A percentile compares a stretch with the other conserved stretches of the same genome.
These are phyloP conservation scores for Amphibalanus amphitrite DNA, from an alignment of 1,140 invertebrate species.

Conservation along the genomic window DNA sequence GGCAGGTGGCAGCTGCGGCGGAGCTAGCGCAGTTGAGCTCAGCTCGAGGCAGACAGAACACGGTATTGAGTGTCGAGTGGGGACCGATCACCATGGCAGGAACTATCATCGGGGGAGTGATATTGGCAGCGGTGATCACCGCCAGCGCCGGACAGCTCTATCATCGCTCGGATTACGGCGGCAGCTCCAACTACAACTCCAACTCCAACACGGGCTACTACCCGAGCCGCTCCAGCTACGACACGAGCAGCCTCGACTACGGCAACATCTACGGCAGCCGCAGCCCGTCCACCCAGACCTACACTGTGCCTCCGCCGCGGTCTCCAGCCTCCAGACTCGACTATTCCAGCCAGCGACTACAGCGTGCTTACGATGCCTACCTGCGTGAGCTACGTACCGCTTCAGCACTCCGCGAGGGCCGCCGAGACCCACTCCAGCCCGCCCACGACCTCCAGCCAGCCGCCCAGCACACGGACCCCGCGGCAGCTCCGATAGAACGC, in stretches of 20 bases:
- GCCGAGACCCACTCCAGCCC: too few relatives aligned
- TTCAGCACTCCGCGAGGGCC: background rate
- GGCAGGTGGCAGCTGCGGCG: too few relatives aligned
- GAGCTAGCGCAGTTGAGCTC: too few relatives aligned
- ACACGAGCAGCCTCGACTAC: background rate
- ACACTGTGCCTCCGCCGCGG: background rate
- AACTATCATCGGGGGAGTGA: background rate
- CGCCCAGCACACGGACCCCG: background rate
- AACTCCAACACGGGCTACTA: too few relatives aligned
- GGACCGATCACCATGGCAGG: background rate
- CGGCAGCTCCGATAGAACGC: background rate
- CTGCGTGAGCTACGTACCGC: too few relatives aligned
- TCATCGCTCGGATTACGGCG: background rate
- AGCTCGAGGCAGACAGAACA: too few relatives aligned
- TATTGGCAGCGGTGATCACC: background rate
- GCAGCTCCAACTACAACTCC: too few relatives aligned
- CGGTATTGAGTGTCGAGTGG: too few relatives aligned
- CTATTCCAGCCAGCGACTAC: background rate
- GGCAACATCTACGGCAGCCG: background rate
- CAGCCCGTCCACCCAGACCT: background rate
- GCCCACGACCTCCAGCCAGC: background rate
- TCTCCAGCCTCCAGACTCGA: background rate
- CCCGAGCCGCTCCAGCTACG: too few relatives aligned
- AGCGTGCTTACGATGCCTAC: too few relatives aligned
- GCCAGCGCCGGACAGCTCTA: background rate